phyloP scores from a whole-genome alignment of 2,113 vertebrate species.

The Mobula hypostoma region DNA sequence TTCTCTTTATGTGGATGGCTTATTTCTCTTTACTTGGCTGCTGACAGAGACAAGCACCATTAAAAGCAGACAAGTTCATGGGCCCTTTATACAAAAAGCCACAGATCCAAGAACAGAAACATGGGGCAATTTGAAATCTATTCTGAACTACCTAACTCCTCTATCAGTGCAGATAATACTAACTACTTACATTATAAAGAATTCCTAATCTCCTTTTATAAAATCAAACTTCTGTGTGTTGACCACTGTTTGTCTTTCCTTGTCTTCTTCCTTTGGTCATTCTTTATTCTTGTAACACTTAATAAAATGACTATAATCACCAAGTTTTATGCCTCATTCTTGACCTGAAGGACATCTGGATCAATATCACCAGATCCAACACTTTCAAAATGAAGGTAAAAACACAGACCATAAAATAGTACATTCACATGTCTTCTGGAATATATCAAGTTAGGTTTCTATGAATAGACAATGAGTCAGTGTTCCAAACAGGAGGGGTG shows the following conservation, averaged over 20 bases:
- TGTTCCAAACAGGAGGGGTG: too few relatives aligned
- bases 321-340: too few relatives aligned
- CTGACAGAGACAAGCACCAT: not conserved
- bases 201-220: conserved; percentile 3
- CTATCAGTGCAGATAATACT: not conserved
- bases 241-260: too few relatives aligned
- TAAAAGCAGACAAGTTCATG: not conserved
- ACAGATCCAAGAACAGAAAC: not conserved
- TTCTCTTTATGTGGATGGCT: too few relatives aligned
- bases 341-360: too few relatives aligned
- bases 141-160: not conserved
- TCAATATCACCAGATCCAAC: too few relatives aligned
- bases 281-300: too few relatives aligned
- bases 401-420: not conserved
- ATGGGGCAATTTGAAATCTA: not conserved
- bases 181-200: not conserved
- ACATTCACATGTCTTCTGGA: not conserved
- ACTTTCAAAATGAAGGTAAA: not conserved
- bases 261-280: too few relatives aligned
- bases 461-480: not conserved
- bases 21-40: not conserved
- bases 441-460: not conserved
- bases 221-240: not conserved
- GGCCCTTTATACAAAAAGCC: not conserved
- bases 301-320: too few relatives aligned